These are phyloP conservation scores for Otolemur garnettii DNA, from an alignment of 2,113 vertebrate genomes.

Conservation along the genomic window DNA sequence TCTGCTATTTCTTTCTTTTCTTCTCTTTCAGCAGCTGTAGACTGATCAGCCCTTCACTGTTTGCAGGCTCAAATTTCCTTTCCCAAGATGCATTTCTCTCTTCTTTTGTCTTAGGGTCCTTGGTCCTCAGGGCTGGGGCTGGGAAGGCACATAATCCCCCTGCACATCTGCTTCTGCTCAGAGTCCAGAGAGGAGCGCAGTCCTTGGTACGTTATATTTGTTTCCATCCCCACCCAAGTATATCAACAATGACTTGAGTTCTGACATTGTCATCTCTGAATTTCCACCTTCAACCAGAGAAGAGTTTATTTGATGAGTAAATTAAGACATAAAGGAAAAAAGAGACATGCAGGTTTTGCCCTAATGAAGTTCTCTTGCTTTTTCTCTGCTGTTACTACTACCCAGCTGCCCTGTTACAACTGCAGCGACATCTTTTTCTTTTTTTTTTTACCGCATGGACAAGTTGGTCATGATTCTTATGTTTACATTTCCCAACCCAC, in stretches of 20 bases:
- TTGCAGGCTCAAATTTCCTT: not conserved
- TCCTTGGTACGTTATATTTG: not conserved
- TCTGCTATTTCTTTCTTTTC: not conserved
- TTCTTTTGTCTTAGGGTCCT: not conserved
- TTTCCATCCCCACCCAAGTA: not conserved
- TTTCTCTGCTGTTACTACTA: not conserved
- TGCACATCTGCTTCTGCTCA: not conserved
- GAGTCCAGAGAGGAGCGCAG: not conserved
- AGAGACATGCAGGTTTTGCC: not conserved
- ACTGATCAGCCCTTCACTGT: not conserved
- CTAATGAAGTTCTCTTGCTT: not conserved
- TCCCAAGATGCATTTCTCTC: not conserved
- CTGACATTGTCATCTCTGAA: slow-evolving; percentile 20
- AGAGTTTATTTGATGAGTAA: not conserved
- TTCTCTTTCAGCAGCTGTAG: not conserved
- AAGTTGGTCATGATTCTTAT: slow-evolving; percentile 39
- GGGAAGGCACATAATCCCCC: not conserved
- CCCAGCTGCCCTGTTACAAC: slow-evolving; percentile 34
- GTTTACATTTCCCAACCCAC: slow-evolving; percentile 59
- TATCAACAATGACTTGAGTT: not conserved
- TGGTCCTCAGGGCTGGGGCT: not conserved
- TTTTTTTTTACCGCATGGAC: slow-evolving; percentile 47
- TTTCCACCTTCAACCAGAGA: slow-evolving; percentile 32
- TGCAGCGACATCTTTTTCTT: slow-evolving; percentile 37
- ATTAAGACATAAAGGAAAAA: not conserved